phyloP scores from a whole-genome alignment of 1,140 invertebrate species.

The Lepidurus arcticus region DNA sequence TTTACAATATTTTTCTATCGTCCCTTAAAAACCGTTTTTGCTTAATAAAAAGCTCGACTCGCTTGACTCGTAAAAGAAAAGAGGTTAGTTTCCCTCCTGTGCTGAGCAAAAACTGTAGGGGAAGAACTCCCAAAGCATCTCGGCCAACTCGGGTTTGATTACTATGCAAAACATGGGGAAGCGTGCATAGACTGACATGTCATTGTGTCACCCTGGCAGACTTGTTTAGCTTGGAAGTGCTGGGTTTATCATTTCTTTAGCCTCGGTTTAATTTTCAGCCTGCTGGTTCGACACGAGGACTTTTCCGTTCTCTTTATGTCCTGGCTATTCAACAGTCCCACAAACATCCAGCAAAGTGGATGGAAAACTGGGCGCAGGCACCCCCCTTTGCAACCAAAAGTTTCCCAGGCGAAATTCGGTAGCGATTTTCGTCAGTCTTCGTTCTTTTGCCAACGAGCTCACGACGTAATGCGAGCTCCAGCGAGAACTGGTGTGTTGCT shows the following conservation, averaged over 20 bases:
- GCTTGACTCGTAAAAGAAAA: background rate
- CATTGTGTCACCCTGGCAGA: constrained; percentile 8
- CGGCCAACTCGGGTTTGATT: constrained; percentile 9
- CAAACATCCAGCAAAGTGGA: constrained; percentile 18
- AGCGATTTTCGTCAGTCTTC: constrained; percentile 1
- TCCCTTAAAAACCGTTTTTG: background rate
- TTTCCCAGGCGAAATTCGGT: background rate
- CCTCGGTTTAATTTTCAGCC: constrained; percentile 8
- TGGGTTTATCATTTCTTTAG: constrained; percentile 15
- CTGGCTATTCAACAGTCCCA: constrained; percentile 3
- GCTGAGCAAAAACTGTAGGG: background rate
- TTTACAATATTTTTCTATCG: background rate
- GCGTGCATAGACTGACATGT: constrained; percentile 21
- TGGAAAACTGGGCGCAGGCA: constrained; percentile 7
- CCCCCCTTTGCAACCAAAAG: background rate
- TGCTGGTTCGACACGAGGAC: background rate
- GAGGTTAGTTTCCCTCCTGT: background rate
- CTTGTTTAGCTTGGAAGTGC: constrained; percentile 1
- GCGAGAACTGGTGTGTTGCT: no score
- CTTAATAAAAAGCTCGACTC: background rate
- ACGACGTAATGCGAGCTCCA: background rate
- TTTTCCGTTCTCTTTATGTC: background rate
- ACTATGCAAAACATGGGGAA: constrained; percentile 6
- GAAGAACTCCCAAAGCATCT: background rate
- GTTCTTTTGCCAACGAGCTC: background rate